These are phyloP conservation scores for Heliconius ismenius DNA, from an alignment of 2,888 invertebrate genomes.

Conservation along the genomic window DNA sequence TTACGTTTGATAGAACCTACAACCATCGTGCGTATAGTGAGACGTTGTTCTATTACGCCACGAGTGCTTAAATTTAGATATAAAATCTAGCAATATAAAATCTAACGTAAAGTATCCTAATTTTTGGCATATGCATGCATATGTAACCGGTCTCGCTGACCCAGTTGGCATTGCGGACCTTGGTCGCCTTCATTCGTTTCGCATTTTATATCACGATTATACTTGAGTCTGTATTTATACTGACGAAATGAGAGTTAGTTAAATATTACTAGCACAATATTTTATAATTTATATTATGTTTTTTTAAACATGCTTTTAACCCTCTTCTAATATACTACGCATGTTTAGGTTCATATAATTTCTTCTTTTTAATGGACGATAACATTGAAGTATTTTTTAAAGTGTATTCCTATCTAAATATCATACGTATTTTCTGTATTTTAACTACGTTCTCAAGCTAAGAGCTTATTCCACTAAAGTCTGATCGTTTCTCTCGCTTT, in stretches of 20 bases:
- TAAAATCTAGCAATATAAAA: conserved; percentile 12
- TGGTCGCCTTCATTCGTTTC: conserved; percentile 43
- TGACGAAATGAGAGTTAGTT: conserved; percentile 8
- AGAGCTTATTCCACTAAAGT: too few species aligned
- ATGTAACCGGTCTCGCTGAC: conserved; percentile 49
- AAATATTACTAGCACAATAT: background rate
- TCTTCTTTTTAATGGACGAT: too few species aligned
- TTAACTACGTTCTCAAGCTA: too few species aligned
- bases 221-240: conserved; percentile 12
- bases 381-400: too few species aligned
- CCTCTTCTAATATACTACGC: too few species aligned
- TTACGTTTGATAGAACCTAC: background rate
- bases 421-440: too few species aligned
- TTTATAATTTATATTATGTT: background rate
- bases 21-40: background rate
- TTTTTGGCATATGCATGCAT: conserved; percentile 25
- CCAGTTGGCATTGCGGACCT: conserved; percentile 49
- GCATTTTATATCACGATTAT: conserved; percentile 33
- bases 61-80: background rate
- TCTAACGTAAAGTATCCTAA: conserved; percentile 20
- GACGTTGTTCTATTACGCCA: background rate
- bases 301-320: too few species aligned
- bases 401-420: too few species aligned
- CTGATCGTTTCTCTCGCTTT: too few species aligned
- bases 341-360: too few species aligned